phyloP scores from a whole-genome alignment of 2,888 invertebrate species.

The Drosophila neonasuta region DNA sequence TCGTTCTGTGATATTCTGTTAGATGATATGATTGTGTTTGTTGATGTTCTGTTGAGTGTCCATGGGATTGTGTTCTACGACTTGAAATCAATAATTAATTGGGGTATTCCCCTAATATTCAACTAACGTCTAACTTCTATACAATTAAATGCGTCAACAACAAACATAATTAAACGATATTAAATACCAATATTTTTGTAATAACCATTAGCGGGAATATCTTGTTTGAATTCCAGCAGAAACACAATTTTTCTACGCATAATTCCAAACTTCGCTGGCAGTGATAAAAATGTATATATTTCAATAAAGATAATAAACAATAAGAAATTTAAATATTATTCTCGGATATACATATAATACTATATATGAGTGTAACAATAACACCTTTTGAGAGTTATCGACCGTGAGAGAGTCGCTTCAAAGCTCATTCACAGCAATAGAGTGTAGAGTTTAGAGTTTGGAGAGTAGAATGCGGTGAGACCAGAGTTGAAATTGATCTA shows the following conservation, averaged over 20 bases:
- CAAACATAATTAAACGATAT: conserved; percentile 8
- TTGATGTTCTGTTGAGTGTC: conserved; percentile 56
- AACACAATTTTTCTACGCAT: conserved; percentile 18
- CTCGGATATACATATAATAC: background rate
- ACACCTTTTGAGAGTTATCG: conserved; percentile 34
- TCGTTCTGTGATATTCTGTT: conserved; percentile 52
- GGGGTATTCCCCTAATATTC: conserved; percentile 25
- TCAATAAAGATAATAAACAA: conserved; percentile 9
- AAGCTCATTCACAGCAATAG: conserved; percentile 37
- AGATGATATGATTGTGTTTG: conserved; percentile 66
- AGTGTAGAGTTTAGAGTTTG: conserved; percentile 9
- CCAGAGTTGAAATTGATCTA: conserved; percentile 41
- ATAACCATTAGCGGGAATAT: conserved; percentile 4
- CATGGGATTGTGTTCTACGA: conserved; percentile 21
- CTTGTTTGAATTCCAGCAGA: conserved; percentile 5
- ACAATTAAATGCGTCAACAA: conserved; percentile 25
- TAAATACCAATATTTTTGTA: background rate
- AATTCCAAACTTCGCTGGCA: conserved; percentile 41
- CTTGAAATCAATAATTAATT: conserved; percentile 13
- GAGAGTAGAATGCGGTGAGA: conserved; percentile 18
- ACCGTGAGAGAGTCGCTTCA: conserved; percentile 19
- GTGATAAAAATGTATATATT: conserved; percentile 41
- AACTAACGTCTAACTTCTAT: conserved; percentile 15
- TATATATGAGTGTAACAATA: conserved; percentile 53
- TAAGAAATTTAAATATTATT: conserved; percentile 25